Evolutionary conservation across 1,140 invertebrate genomes (phyloP), one percentile per base, ranked within the genome.

Genomic region (Temnothorax longispinosus): DNA sequence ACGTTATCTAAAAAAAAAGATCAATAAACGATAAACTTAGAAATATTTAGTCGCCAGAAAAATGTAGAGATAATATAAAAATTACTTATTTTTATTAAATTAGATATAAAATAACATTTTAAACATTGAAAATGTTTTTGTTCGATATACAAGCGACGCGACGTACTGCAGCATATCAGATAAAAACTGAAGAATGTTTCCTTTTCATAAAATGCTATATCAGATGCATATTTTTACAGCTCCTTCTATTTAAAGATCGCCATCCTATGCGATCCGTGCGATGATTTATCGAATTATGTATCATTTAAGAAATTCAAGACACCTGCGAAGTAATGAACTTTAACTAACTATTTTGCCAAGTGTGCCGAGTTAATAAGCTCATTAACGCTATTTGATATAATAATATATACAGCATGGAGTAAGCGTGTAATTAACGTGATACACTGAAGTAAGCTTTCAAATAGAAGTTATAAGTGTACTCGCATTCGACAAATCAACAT

Each of bases 301-400:
- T 60, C 5, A 84, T 62, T 71, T 60, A 32, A 11, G 11, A 60
- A 47, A 74, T 75, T 54, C 7, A 27, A 58, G 11, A n/a, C 15
- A 1, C 18, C 27, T 60, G 69, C 6, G 7, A 75, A 50, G 15
- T 75, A 74, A 82, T 47, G 27, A 44, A 47, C 44, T 78, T 52
- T 38, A 18, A 54, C 56, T 58, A 41, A 72, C 32, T 84, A 32
- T 84, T 75, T 84, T 74, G 56, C n/a, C 69, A 60, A 75, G 69
- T 74, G 54, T 54, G 21, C n/a, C 27, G 41, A 38, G 41, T 75
- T 82, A 82, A 72, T 71, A 82, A 60, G 52, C 52, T 82, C 65
- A 58, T 82, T 82, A 82, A 72, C 27, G 27, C 18, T 72, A 58
- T 82, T 82, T 84, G 69, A 75, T 84, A 60, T 41, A 84, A 75